Conservation (phyloP, 2,797 vertebrate genomes). For the Jordanella pulchra region DNA sequence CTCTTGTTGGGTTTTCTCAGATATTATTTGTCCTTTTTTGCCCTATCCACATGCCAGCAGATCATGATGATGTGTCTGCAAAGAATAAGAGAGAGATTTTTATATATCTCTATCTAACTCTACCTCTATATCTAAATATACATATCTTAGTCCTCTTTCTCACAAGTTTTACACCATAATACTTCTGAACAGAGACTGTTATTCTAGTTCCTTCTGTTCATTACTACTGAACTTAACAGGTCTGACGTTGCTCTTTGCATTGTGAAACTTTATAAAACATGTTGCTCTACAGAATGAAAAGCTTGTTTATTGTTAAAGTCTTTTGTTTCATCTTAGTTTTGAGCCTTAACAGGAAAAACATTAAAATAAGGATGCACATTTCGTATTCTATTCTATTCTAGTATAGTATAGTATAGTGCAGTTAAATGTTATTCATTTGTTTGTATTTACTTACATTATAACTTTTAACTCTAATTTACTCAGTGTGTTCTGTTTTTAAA, state of each 20-base stretch:
- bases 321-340: neutral
- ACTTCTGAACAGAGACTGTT: neutral
- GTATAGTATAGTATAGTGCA: too few relatives aligned
- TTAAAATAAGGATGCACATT: neutral
- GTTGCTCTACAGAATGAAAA: neutral
- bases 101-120: too few relatives aligned
- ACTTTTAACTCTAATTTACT: too few relatives aligned
- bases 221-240: neutral
- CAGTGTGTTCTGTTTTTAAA: too few relatives aligned
- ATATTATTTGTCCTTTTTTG: conserved; percentile 3
- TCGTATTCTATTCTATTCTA: too few relatives aligned
- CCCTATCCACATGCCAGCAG: neutral
- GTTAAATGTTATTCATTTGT: too few relatives aligned
- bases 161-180: neutral
- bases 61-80: conserved; percentile 1
- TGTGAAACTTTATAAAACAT: neutral
- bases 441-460: too few relatives aligned
- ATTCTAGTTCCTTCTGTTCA: neutral
- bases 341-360: neutral
- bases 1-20: conserved; percentile 16
- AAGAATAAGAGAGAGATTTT: neutral
- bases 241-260: neutral
- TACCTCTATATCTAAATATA: too few relatives aligned
- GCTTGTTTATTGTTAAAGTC: neutral
- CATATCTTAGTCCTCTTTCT: neutral